phyloP scores from a whole-genome alignment of 1,140 invertebrate genomes.

The Centruroides vittatus region DNA sequence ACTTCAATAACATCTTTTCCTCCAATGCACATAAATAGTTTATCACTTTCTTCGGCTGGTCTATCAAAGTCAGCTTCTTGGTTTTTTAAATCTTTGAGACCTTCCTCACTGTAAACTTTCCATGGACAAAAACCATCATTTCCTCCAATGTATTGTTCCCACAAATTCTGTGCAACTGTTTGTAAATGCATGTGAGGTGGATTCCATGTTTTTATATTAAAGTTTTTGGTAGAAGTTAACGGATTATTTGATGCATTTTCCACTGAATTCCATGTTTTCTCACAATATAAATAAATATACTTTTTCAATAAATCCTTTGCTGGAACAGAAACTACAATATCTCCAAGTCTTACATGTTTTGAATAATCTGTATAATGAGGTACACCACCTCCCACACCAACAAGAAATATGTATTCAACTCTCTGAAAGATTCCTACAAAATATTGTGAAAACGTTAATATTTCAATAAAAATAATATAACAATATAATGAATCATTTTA shows the following conservation, averaged over 20 bases:
- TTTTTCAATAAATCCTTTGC: conserved; percentile 14
- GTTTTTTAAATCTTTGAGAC: conserved; percentile 35
- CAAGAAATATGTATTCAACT: conserved; percentile 93
- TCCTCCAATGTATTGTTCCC: background rate
- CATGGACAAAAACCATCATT: conserved; percentile 31
- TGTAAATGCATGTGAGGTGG: conserved; percentile 53
- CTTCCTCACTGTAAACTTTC: conserved; percentile 56
- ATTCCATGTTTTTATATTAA: conserved; percentile 68
- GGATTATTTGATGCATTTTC: background rate
- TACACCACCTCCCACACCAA: conserved; percentile 90
- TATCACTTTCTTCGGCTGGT: conserved; percentile 70
- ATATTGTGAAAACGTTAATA: no score
- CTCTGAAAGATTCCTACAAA: conserved; percentile 54
- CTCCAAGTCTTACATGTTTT: conserved; percentile 84
- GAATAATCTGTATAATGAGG: conserved; percentile 94
- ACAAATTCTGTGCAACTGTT: conserved; percentile 7
- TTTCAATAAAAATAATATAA: no score
- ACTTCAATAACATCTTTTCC: conserved; percentile 92
- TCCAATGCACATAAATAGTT: conserved; percentile 87
- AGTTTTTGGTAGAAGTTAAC: background rate
- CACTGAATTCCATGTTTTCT: conserved; percentile 10
- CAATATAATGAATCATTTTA: no score
- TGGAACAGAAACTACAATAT: conserved; percentile 76
- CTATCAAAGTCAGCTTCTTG: conserved; percentile 42
- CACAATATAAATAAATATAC: conserved; percentile 20